Percentiles rank a stretch among this genome's conserved stretches.
Conservation (phyloP, 1,140 invertebrate genomes). For the Lerema accius region DNA sequence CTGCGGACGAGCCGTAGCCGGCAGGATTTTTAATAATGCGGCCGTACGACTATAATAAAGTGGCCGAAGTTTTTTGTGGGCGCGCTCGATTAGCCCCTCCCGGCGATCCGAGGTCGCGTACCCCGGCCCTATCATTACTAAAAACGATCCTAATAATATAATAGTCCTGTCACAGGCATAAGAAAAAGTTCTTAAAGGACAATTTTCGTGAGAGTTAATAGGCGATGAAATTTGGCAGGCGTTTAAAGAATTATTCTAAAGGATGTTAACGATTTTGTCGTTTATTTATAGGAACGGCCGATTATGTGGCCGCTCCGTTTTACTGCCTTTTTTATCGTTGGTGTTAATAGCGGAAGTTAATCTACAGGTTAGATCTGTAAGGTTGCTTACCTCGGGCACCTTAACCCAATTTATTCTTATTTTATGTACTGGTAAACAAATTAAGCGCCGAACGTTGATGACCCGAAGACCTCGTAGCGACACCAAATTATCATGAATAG, state of each 20-base stretch:
- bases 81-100: slow-evolving; percentile 64
- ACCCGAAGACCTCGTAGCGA: neutral
- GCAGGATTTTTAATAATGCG: slow-evolving; percentile 56
- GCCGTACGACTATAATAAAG: slow-evolving; percentile 68
- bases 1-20: slow-evolving; percentile 33
- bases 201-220: slow-evolving; percentile 74
- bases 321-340: slow-evolving; percentile 49
- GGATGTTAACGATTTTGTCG: slow-evolving; percentile 55
- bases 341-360: slow-evolving; percentile 50
- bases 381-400: slow-evolving; percentile 31
- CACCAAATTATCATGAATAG: slow-evolving; percentile 12
- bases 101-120: slow-evolving; percentile 67
- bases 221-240: slow-evolving; percentile 68
- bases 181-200: slow-evolving; percentile 72
- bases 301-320: slow-evolving; percentile 44
- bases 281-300: slow-evolving; percentile 42
- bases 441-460: slow-evolving; percentile 23
- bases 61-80: slow-evolving; percentile 70
- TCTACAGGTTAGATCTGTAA: slow-evolving; percentile 34
- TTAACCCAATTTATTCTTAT: slow-evolving; percentile 31
- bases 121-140: slow-evolving; percentile 75
- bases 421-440: slow-evolving; percentile 28
- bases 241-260: slow-evolving; percentile 63
- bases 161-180: slow-evolving; percentile 77
- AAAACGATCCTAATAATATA: slow-evolving; percentile 82